Conservation (phyloP, 2,797 vertebrate species). For the Chloroceryle amazona region DNA sequence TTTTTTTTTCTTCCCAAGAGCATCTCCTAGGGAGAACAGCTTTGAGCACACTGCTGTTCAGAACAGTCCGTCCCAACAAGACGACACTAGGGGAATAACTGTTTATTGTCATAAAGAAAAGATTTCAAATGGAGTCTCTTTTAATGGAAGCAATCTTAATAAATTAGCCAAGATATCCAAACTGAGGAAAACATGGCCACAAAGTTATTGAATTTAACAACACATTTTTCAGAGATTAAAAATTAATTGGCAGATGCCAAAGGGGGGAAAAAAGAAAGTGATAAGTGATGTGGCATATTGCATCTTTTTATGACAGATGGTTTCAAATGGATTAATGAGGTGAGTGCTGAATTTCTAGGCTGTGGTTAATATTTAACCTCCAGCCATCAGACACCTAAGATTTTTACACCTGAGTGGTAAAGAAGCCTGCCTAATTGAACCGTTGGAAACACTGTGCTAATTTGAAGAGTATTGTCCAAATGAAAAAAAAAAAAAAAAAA, state of each 20-base stretch:
- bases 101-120: neutral
- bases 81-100: neutral
- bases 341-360: slow-evolving; percentile 49
- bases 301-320: slow-evolving; percentile 63
- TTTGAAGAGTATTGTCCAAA: neutral
- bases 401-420: neutral
- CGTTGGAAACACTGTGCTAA: neutral
- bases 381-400: neutral
- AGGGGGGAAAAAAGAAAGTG: neutral
- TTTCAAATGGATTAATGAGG: slow-evolving; percentile 57
- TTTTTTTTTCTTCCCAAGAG: neutral
- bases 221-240: slow-evolving; percentile 1
- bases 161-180: neutral
- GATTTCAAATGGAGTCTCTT: neutral
- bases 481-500: neutral
- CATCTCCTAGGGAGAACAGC: neutral
- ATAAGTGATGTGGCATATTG: slow-evolving; percentile 15
- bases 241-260: slow-evolving; percentile 12
- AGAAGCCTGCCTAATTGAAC: neutral
- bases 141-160: neutral
- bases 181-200: neutral
- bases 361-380: slow-evolving; percentile 50
- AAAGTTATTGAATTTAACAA: slow-evolving; percentile 17
- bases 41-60: slow-evolving; percentile 1
- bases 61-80: neutral